These are phyloP conservation scores for Agrotis puta DNA, from an alignment of 2,888 invertebrate species.

Conservation along the genomic window DNA sequence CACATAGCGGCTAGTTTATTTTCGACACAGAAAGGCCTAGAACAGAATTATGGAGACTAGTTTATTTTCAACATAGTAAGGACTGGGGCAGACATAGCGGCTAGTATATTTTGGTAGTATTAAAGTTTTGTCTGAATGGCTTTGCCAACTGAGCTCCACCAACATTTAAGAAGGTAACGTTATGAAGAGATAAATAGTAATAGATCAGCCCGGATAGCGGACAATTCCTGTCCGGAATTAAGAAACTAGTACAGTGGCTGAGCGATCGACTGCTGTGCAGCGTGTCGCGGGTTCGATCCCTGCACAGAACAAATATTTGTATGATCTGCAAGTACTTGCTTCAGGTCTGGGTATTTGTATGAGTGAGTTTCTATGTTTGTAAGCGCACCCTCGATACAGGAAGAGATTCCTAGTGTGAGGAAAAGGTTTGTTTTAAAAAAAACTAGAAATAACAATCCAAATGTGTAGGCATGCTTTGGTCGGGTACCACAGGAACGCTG, in stretches of 20 bases:
- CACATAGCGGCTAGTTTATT: too few species aligned
- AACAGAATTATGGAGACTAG: neutral
- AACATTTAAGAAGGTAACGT: neutral
- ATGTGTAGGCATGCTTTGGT: too few species aligned
- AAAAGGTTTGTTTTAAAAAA: too few species aligned
- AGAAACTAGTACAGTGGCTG: neutral
- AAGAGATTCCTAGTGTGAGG: too few species aligned
- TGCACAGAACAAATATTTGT: too few species aligned
- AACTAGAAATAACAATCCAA: neutral
- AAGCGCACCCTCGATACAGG: too few species aligned
- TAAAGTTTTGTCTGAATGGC: neutral
- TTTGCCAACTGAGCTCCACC: neutral
- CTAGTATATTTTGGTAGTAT: neutral
- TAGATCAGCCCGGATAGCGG: neutral
- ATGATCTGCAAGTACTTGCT: too few species aligned
- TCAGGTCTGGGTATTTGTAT: too few species aligned
- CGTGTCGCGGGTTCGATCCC: too few species aligned
- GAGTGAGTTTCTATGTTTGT: too few species aligned
- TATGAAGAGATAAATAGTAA: neutral
- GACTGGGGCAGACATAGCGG: neutral
- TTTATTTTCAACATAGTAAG: neutral
- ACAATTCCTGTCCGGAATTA: neutral
- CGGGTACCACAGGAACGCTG: too few species aligned
- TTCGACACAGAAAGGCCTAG: neutral
- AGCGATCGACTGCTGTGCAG: too few species aligned